A percentile compares a stretch with the other conserved stretches of the same genome.
phyloP scores from a whole-genome alignment of 1,140 invertebrate species.

The Drosophila carrolli region DNA sequence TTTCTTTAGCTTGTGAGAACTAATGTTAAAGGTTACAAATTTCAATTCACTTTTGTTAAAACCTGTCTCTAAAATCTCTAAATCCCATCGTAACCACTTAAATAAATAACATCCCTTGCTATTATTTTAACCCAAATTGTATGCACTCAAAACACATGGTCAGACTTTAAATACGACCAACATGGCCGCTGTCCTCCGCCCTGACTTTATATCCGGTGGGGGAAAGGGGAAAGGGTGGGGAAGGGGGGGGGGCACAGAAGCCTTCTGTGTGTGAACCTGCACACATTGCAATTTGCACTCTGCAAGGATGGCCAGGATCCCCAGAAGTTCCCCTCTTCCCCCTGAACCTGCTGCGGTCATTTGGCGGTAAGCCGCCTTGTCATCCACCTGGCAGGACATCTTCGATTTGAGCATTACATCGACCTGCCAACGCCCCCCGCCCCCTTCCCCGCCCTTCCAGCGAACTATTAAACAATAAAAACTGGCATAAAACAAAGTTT shows the following conservation, averaged over 20 bases:
- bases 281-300: slow-evolving; percentile 74
- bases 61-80: no score
- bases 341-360: slow-evolving; percentile 57
- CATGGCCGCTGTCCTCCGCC: slow-evolving; percentile 57
- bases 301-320: slow-evolving; percentile 31
- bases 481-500: slow-evolving; percentile 74
- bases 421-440: slow-evolving; percentile 3
- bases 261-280: slow-evolving; percentile 65
- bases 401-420: slow-evolving; percentile 64
- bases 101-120: background rate
- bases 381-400: slow-evolving; percentile 61
- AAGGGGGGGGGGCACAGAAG: slow-evolving; percentile 28
- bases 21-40: no score
- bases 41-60: no score
- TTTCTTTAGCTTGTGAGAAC: no score
- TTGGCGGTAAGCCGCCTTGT: slow-evolving; percentile 79
- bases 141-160: slow-evolving; percentile 8
- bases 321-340: background rate
- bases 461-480: slow-evolving; percentile 53
- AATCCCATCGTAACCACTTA: background rate
- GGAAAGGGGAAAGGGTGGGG: background rate
- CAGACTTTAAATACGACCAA: slow-evolving; percentile 73
- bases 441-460: slow-evolving; percentile 11
- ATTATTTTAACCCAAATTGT: slow-evolving; percentile 24
- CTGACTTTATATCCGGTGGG: slow-evolving; percentile 75